Evolutionary conservation across 1,140 invertebrate species (phyloP).

Genomic region (Pachypsylla venusta): DNA sequence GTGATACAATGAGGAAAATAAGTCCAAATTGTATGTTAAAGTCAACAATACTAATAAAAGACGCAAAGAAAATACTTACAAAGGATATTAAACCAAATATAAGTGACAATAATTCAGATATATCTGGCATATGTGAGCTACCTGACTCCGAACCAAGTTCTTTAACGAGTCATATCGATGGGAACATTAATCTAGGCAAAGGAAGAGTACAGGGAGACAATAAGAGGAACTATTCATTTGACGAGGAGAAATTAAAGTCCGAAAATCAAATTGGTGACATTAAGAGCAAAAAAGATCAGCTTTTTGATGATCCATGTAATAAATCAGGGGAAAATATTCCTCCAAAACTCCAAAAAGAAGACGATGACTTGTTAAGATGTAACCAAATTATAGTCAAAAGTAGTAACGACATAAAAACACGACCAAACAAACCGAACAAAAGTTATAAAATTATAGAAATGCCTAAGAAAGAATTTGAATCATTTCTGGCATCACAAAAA

Average conservation of each 20-base stretch:
- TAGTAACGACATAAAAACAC: background rate
- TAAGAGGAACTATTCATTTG: too few relatives aligned
- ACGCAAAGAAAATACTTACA: background rate
- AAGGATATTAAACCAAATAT: background rate
- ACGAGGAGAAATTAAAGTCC: too few relatives aligned
- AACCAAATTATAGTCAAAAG: too few relatives aligned
- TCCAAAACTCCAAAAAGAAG: too few relatives aligned
- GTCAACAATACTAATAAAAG: background rate
- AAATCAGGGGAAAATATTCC: too few relatives aligned
- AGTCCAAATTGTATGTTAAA: slow-evolving; percentile 3
- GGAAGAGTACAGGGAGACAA: too few relatives aligned
- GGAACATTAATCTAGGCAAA: too few relatives aligned
- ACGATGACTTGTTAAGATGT: too few relatives aligned
- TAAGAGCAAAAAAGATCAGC: too few relatives aligned
- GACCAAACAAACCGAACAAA: background rate
- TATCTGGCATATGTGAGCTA: slow-evolving; percentile 1
- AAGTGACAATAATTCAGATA: background rate
- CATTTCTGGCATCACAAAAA: background rate
- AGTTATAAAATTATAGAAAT: background rate
- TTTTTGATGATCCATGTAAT: too few relatives aligned
- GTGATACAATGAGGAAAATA: slow-evolving; percentile 1
- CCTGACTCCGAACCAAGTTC: background rate
- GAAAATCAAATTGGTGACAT: too few relatives aligned
- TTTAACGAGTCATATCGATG: background rate
- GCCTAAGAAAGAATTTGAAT: slow-evolving; percentile 7